Base-by-base conservation (phyloP, 2,113 vertebrate species). In the Halichoerus grypus region DNA sequence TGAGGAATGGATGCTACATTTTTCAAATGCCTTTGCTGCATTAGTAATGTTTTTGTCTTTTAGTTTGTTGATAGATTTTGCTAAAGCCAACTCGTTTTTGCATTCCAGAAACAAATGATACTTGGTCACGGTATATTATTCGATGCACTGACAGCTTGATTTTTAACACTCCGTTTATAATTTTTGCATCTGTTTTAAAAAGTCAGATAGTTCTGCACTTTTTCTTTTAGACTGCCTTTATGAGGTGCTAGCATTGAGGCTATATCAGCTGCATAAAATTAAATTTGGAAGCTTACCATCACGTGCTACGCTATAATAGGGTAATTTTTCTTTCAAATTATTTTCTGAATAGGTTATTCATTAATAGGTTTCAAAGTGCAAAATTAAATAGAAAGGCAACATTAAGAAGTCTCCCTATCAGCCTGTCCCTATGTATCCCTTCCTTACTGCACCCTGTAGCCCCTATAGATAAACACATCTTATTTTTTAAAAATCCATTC, bases 321-420 rank as follows among this genome's bases (percentile, higher is more conserved):
- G 21, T 74, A 87, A 55, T 49, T 83, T 81, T 94, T 88, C 42
- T 88, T 88, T 94, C 71, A 63, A 74, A 76, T 79, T 42, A 69
- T 77, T 18, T 74, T 82, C 36, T 77, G 49, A 87, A 76, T 82
- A 53, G 3, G 21, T 91, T 88, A 69, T 76, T 76, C 46, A 69
- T 88, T 71, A 88, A 92, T 59, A 69, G 31, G 33, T 88, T 92
- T 63, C 46, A 90, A 55, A 74, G 24, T 67, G 12, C 22, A 95
- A 87, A 93, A 59, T 74, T 53, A 42, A 76, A 76, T 42, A 61
- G 16, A 46, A 53, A 97, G 63, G 53, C 26, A 88, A 77, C 33
- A 69, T 69, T 81, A 69, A 85, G 28, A 93, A n/a, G 15, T 76
- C 72, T 57, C 9, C 67, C 19, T 79, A 15, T 90, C 39, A 83